phyloP scores from a whole-genome alignment of 2,797 vertebrate genomes.

The Sebastes steindachneri region DNA sequence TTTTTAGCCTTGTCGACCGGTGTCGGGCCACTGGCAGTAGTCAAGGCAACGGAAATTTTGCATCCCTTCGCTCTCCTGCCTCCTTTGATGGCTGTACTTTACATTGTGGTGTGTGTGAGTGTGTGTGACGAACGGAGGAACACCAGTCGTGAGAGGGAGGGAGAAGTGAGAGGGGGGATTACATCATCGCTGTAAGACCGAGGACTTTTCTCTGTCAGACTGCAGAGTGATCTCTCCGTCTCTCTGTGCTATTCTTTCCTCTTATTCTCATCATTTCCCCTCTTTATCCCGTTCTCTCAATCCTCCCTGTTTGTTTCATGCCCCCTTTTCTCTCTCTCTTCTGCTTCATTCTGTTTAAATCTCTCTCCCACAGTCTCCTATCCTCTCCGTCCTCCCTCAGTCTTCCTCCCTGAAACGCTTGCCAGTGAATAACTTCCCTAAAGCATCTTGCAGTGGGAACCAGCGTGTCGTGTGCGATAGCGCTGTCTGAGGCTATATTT shows the following conservation, averaged over 20 bases:
- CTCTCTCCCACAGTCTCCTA: conserved; percentile 18
- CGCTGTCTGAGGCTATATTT: conserved; percentile 76
- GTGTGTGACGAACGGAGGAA: conserved; percentile 48
- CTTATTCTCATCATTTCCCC: conserved; percentile 10
- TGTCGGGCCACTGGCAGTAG: conserved; percentile 63
- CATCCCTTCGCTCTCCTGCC: conserved; percentile 68
- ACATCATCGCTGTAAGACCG: conserved; percentile 71
- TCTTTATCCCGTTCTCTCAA: not conserved
- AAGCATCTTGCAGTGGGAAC: conserved; percentile 64
- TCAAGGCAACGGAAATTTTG: conserved; percentile 82
- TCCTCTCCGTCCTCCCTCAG: not conserved
- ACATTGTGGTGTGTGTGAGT: conserved; percentile 24
- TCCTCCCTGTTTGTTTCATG: not conserved
- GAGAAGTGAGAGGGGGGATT: conserved; percentile 58
- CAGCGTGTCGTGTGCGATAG: conserved; percentile 62
- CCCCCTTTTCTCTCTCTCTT: not conserved
- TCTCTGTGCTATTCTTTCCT: conserved; percentile 18
- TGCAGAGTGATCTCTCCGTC: conserved; percentile 58
- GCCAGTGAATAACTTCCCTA: conserved; percentile 57
- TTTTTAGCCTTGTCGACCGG: not conserved
- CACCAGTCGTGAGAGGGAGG: conserved; percentile 56
- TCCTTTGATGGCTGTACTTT: conserved; percentile 46
- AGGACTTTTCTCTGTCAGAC: conserved; percentile 60
- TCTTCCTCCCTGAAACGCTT: conserved; percentile 39
- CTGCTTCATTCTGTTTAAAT: conserved; percentile 18